Base-by-base conservation (phyloP, 2,797 vertebrate genomes). In the Philypnodon macrostomus region DNA sequence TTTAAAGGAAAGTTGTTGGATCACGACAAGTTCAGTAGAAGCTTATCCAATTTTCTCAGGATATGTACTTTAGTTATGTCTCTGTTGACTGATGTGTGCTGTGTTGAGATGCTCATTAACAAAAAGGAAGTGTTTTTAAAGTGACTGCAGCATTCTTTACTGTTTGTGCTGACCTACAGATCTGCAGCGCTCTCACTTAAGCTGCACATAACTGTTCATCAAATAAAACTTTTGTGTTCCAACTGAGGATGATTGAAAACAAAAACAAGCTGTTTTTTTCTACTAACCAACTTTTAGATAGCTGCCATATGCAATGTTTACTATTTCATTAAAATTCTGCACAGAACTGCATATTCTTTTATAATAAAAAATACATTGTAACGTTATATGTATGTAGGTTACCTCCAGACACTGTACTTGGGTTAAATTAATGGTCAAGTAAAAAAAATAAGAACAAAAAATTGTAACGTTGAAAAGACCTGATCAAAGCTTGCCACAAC, bases 21-120 rank as follows among this genome's bases (percentile, higher is more conserved):
- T 75, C n/a, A n/a, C n/a, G 12, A 26, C 13, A 74, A 72, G 53
- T 77, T 79, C 61, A 35, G 47, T 67, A 60, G 29, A 49, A 45
- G 10, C 37, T 63, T 21, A 31, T 67, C 7, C 56, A 45, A 30
- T 72, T 72, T 77, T 46, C 51, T 41, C 32, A 53, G 61, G 61
- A 70, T 52, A 68, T 67, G 44, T 66, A 64, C 16, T 56, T 47
- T 53, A 39, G 44, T 54, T 63, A 31, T 52, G 38, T 68, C 37
- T 53, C 45, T 38, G 42, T 1, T 66, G 59, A 67, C 26, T 67
- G 67, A 66, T 73, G 58, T 63, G 49, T 69, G 67, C 64, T 4
- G 41, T 54, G 40, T 34, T 60, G 44, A 38, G 46, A 59, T 45
- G 63, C 66, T 81, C 68, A 72, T 80, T 75, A 70, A 64, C 48